These are phyloP conservation scores for Sylvilagus bachmani DNA, from an alignment of 2,113 vertebrate genomes.

Conservation along the genomic window DNA sequence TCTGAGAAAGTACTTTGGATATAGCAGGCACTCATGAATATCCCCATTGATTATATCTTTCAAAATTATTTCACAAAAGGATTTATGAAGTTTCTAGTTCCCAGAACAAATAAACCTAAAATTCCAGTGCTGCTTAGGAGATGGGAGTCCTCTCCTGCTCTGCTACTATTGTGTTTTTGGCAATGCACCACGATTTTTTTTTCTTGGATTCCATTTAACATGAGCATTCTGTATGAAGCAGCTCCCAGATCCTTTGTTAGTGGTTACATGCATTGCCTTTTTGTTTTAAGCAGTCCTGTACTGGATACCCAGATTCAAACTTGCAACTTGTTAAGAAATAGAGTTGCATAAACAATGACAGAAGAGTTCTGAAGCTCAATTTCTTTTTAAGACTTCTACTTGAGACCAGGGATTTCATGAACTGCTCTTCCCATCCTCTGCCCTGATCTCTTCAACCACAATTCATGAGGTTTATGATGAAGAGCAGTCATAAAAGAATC, in stretches of 20 bases:
- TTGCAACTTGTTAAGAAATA: background rate
- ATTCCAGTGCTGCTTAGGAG: background rate
- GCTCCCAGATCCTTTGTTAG: conserved; percentile 26
- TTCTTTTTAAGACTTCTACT: background rate
- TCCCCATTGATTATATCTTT: background rate
- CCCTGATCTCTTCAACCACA: background rate
- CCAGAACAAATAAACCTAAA: background rate
- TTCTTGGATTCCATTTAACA: background rate
- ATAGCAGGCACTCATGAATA: background rate
- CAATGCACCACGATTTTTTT: background rate
- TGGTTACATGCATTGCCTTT: conserved; percentile 10
- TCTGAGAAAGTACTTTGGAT: conserved; percentile 39
- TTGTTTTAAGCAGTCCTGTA: conserved; percentile 45
- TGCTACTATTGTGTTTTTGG: background rate
- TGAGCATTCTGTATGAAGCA: background rate
- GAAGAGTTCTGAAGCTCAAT: background rate
- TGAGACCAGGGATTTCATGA: background rate
- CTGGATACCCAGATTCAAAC: background rate
- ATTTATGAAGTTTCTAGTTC: background rate
- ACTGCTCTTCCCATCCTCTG: fast-evolving
- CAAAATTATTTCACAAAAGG: background rate
- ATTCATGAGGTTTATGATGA: background rate
- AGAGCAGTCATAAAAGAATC: background rate
- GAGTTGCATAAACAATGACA: background rate
- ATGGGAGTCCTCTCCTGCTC: background rate